These are phyloP conservation scores for Scaptomyza flava DNA, from an alignment of 2,888 invertebrate species.

Conservation along the genomic window DNA sequence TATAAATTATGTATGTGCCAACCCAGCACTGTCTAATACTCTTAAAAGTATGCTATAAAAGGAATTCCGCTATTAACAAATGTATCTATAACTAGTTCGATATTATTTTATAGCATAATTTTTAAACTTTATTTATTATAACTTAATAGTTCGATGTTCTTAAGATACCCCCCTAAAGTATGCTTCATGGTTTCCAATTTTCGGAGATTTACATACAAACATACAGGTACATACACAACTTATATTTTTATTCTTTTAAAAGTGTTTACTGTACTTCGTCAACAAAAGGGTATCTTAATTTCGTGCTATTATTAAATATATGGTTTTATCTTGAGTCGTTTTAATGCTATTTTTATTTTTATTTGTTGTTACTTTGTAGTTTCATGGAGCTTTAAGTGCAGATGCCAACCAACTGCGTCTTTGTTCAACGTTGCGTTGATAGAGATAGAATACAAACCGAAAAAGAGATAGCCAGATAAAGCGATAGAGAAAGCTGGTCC, in stretches of 20 bases:
- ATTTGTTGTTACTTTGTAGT: slow-evolving; percentile 59
- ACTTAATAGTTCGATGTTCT: too few relatives aligned
- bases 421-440: slow-evolving; percentile 33
- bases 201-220: too few relatives aligned
- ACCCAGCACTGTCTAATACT: too few relatives aligned
- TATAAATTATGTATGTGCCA: too few relatives aligned
- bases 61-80: too few relatives aligned
- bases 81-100: too few relatives aligned
- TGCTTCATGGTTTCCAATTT: too few relatives aligned
- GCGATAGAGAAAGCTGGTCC: slow-evolving; percentile 14
- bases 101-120: too few relatives aligned
- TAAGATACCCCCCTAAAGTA: too few relatives aligned
- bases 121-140: too few relatives aligned
- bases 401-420: slow-evolving; percentile 45
- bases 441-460: slow-evolving; percentile 16
- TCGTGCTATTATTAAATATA: slow-evolving; percentile 1
- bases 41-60: neutral
- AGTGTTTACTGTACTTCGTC: too few relatives aligned
- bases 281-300: slow-evolving; percentile 30
- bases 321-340: slow-evolving; percentile 18
- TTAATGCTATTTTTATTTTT: slow-evolving; percentile 44
- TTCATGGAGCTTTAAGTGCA: slow-evolving; percentile 60
- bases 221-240: too few relatives aligned
- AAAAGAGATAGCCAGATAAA: neutral
- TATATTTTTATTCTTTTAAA: neutral